phyloP scores from a whole-genome alignment of 2,113 vertebrate species.

The Serilophus lunatus region DNA sequence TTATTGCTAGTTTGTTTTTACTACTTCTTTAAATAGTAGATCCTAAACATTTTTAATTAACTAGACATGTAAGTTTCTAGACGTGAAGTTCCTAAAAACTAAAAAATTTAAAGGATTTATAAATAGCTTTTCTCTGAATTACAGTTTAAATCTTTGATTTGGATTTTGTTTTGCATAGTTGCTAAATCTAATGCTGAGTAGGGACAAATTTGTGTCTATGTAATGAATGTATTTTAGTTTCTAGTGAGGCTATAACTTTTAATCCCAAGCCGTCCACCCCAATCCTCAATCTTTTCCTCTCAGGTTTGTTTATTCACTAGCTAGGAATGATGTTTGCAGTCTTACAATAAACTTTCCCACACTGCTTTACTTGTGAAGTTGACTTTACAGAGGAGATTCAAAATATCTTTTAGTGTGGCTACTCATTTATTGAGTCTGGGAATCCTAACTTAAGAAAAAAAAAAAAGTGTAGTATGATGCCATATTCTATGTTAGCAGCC shows the following conservation, averaged over 20 bases:
- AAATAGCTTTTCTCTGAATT: background rate
- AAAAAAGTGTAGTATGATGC: background rate
- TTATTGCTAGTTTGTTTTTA: background rate
- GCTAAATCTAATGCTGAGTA: background rate
- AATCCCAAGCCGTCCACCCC: background rate
- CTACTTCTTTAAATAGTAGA: background rate
- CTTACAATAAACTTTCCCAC: slow-evolving; percentile 57
- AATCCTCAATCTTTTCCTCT: background rate
- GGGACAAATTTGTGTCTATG: background rate
- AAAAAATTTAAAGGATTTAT: background rate
- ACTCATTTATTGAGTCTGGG: background rate
- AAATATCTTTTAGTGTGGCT: background rate
- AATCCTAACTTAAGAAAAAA: background rate
- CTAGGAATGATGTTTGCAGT: background rate
- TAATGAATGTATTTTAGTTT: background rate
- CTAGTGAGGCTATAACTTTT: background rate
- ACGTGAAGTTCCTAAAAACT: background rate
- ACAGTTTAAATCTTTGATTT: background rate
- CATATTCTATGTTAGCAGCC: background rate
- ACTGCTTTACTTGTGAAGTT: slow-evolving; percentile 3
- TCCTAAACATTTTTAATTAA: background rate
- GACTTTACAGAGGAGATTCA: background rate
- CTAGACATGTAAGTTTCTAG: background rate
- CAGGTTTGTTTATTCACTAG: slow-evolving; percentile 49
- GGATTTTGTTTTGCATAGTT: background rate